Conservation (phyloP, 2,113 vertebrate genomes). For the Plecturocebus donacophilus region DNA sequence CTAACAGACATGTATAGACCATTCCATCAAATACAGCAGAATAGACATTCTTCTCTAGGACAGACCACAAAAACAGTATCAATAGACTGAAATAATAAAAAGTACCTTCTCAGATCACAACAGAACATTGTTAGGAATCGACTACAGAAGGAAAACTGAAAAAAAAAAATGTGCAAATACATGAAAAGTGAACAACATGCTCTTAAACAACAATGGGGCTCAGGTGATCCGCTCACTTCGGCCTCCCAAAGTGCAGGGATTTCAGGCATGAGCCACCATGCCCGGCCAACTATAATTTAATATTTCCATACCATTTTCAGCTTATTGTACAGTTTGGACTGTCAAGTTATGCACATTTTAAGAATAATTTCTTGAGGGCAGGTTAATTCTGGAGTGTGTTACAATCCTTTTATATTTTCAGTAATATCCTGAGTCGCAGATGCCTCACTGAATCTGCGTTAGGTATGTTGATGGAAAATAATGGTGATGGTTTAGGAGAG, state of each 20-base stretch:
- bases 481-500: neutral
- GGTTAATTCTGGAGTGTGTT: neutral
- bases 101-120: neutral
- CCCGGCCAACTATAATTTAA: neutral
- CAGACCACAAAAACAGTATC: neutral
- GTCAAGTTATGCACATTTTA: neutral
- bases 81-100: neutral
- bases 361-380: neutral
- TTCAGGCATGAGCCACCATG: too few relatives aligned
- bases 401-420: neutral
- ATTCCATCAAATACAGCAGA: neutral
- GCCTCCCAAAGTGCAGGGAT: too few relatives aligned
- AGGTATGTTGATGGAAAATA: neutral
- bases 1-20: neutral
- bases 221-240: too few relatives aligned
- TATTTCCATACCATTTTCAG: neutral
- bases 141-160: neutral
- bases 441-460: neutral
- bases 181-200: neutral
- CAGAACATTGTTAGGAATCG: neutral
- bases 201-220: neutral
- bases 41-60: neutral
- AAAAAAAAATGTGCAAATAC: neutral
- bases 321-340: neutral
- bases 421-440: neutral